phyloP scores from a whole-genome alignment of 2,888 invertebrate genomes.

The Oegoconia quadripuncta region DNA sequence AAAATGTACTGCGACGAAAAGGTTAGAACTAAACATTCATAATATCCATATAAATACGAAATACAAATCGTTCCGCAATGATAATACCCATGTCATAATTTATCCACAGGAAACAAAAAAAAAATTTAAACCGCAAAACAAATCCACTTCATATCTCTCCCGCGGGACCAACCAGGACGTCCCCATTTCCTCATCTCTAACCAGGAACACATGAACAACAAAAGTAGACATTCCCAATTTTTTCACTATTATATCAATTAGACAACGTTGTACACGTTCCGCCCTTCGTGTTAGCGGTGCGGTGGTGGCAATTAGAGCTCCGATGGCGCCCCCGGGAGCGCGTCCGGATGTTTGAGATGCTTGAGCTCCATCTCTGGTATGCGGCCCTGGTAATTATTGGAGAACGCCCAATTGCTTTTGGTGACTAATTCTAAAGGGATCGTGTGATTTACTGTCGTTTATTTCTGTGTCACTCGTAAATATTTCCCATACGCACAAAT shows the following conservation, averaged over 20 bases:
- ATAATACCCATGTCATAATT: too few species aligned
- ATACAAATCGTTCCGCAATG: too few species aligned
- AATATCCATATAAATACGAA: too few species aligned
- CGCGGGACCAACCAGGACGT: slow-evolving; percentile 30
- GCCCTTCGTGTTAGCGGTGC: slow-evolving; percentile 44
- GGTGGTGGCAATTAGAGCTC: slow-evolving; percentile 44
- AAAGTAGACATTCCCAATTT: slow-evolving; percentile 20
- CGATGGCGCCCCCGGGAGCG: slow-evolving; percentile 47
- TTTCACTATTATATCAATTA: slow-evolving; percentile 47
- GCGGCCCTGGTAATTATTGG: slow-evolving; percentile 59
- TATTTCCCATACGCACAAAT: not conserved
- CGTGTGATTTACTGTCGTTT: slow-evolving; percentile 33
- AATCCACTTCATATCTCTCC: too few species aligned
- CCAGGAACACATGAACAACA: slow-evolving; percentile 52
- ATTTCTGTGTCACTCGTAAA: slow-evolving; percentile 11
- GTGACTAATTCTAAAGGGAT: slow-evolving; percentile 55
- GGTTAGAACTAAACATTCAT: too few species aligned
- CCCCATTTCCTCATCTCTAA: slow-evolving; percentile 48
- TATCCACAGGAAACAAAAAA: not conserved
- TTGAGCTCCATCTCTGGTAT: slow-evolving; percentile 48
- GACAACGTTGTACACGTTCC: slow-evolving; percentile 42
- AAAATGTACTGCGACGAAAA: too few species aligned
- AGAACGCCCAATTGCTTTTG: slow-evolving; percentile 39
- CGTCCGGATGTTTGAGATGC: slow-evolving; percentile 45
- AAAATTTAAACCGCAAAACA: slow-evolving; percentile 16